Percentiles rank a stretch among this genome's conserved stretches.
phyloP scores from a whole-genome alignment of 2,113 vertebrate species.

The Ceyx melanurus region DNA sequence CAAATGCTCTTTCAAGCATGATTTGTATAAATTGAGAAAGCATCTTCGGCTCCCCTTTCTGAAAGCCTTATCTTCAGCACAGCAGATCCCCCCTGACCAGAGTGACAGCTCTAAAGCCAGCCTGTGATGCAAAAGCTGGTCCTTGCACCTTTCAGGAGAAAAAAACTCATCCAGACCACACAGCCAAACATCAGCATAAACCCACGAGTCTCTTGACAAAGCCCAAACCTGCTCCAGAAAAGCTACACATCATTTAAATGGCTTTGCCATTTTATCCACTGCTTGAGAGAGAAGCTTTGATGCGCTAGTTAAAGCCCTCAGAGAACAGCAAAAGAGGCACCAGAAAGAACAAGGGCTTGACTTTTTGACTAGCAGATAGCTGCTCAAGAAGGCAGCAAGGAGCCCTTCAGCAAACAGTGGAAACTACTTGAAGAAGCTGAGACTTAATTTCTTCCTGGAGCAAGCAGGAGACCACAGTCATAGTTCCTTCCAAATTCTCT shows the following conservation, averaged over 20 bases:
- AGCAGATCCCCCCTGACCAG: neutral
- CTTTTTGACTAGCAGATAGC: neutral
- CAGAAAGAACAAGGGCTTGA: neutral
- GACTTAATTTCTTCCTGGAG: neutral
- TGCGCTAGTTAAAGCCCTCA: neutral
- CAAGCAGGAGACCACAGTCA: neutral
- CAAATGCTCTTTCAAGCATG: constrained; percentile 57
- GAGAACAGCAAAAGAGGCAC: neutral
- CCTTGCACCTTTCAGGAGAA: neutral
- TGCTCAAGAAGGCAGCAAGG: neutral
- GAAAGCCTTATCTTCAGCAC: constrained; percentile 44
- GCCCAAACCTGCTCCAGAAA: neutral
- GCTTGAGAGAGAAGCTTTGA: neutral
- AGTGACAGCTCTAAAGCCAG: neutral
- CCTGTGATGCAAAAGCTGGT: neutral
- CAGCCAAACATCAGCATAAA: neutral
- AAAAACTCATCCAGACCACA: neutral
- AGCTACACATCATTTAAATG: neutral
- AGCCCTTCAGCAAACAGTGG: neutral
- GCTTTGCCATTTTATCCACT: neutral
- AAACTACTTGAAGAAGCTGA: neutral
- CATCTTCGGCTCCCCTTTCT: constrained; percentile 40
- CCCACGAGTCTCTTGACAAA: neutral
- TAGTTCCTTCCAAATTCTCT: neutral
- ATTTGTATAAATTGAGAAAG: constrained; percentile 43